Base-by-base conservation (phyloP, 2,113 vertebrate species). In the Siniperca chuatsi region DNA sequence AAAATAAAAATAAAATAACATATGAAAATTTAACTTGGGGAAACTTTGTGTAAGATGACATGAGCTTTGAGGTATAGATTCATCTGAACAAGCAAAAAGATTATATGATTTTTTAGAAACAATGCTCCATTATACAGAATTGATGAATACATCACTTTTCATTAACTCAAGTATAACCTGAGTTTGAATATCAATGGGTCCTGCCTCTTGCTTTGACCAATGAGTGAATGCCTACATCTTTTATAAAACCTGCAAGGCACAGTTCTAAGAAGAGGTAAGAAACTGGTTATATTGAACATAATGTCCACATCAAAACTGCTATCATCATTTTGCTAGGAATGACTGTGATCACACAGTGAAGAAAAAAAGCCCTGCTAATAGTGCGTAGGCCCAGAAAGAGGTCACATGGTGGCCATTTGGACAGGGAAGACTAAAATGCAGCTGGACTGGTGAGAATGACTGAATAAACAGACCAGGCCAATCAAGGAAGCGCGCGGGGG, bases 371-470 rank as follows among this genome's bases (percentile, higher is more conserved):
- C 16, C 42, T 15, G 9, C 52, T 54, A 57, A 84, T 40, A 68
- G 77, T 20, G 25, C 0, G 20, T 48, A 20, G 68, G 52, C 64
- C 6, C 6, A 33, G 74, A 40, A 71, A 81, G 86, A 86, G 82
- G 79, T 91, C 83, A 91, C 61, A 70, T n/a, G 71, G 54, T 75
- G 74, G 81, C 57, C 87, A 81, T 86, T 89, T 85, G 78, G 75
- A 87, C 65, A 71, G 48, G 25, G 69, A 58, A 67, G 81, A 76
- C 46, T 79, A 46, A 85, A 88, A 87, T 29, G 80, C 87, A 93
- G 90, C 91, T 92, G 91, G 76, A 68, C 81, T 80, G 85, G 74
- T 86, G 87, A 88, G 87, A 92, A 90, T 80, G 79, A 90, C 90
- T 73, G 86, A 90, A 91, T 87, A 90, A 92, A 90, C 86, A 93